Evolutionary conservation across 2,888 invertebrate genomes (phyloP), one percentile per base, ranked within the genome.

Genomic region (Panzeria rudis): DNA sequence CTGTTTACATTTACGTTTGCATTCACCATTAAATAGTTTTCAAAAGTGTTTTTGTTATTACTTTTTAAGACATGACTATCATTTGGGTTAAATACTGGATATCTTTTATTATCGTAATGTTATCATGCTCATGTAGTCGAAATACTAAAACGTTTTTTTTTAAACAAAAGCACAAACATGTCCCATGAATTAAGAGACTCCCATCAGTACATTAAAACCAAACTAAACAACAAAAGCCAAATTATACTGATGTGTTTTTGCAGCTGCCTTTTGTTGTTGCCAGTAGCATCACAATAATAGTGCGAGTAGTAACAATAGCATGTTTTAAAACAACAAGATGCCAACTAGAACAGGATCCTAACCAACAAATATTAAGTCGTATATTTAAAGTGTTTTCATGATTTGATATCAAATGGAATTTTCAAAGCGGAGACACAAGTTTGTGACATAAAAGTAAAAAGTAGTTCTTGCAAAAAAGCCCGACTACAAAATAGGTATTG

Each of bases 191-290:
- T 62, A 54, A 71, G 29, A 62, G 47, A 69, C 17, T 7, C 29
- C 29, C 50, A 29, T 62, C 62, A 61, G 78, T 69, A 69, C 52
- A 78, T 78, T 69, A 38, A 41, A 78, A 52, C 1, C 29, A 23
- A 62, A 68, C 13, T 20, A 56, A 54, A 56, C 23, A 66, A 76
- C n/a, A 15, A 50, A 20, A 50, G 11, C n/a, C 15, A 41, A 41
- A 69, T n/a, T 32, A 13, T 64, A 17, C 44, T 44, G 4, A 64
- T 54, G 64, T 79, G 71, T 72, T 79, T 54, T 44, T 71, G 52
- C 79, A 79, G 72, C 52, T 79, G 79, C 9, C 32, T 23, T 62
- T 20, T 61, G 47, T 77, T 50, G 25, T n/a, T 66, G 32, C 47
- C 44, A 32, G 56, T 15, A 35, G 38, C 38, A 52, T 35, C 23